A percentile compares a stretch with the other conserved stretches of the same genome.
Conservation (phyloP, 2,888 invertebrate genomes). For the Drosophila trichaetosa region DNA sequence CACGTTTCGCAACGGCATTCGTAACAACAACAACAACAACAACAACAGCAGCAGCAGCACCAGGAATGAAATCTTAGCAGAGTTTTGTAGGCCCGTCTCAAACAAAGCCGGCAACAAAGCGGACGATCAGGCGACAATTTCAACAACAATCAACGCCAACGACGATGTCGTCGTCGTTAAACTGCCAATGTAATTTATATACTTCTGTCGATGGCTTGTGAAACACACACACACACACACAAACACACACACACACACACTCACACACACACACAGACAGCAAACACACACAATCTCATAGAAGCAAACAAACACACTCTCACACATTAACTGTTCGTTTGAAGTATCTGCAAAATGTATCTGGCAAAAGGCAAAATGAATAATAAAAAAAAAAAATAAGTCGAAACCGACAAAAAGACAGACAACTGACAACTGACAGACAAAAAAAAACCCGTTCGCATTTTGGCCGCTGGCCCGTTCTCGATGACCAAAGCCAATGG, state of each 20-base stretch:
- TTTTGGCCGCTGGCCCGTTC: conserved; percentile 57
- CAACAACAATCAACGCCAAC: conserved; percentile 40
- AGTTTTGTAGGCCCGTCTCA: conserved; percentile 44
- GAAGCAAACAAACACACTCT: neutral
- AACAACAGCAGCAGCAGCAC: conserved; percentile 26
- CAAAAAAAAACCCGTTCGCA: conserved; percentile 67
- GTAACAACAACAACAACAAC: neutral
- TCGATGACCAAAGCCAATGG: conserved; percentile 53
- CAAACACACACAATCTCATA: neutral
- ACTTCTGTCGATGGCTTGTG: conserved; percentile 62
- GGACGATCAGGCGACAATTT: conserved; percentile 51
- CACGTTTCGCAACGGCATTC: conserved; percentile 44
- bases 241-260: neutral
- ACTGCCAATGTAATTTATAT: conserved; percentile 77
- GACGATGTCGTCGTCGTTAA: conserved; percentile 47
- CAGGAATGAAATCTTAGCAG: conserved; percentile 29
- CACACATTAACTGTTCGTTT: conserved; percentile 51
- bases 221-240: conserved; percentile 22
- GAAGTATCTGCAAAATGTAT: conserved; percentile 58
- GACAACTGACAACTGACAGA: conserved; percentile 16
- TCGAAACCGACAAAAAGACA: conserved; percentile 14
- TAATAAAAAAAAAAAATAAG: conserved; percentile 16
- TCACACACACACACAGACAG: conserved; percentile 14
- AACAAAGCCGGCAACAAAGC: conserved; percentile 47
- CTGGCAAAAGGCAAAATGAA: conserved; percentile 36